Evolutionary conservation across 2,888 invertebrate genomes (phyloP).

Genomic region (Nudaria mundana): DNA sequence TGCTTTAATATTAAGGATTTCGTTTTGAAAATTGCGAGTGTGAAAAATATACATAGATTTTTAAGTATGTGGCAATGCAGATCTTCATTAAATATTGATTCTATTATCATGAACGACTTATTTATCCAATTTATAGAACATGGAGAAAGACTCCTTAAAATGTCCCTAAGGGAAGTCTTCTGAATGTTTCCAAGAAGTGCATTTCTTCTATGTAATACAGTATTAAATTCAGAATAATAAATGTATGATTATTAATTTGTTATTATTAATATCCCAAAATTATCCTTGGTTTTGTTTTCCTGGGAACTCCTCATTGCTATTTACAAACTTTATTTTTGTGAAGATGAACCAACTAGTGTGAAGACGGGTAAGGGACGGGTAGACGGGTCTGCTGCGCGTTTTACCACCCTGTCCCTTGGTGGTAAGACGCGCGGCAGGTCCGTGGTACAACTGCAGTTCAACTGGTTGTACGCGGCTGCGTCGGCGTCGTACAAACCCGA

Average conservation of each 20-base stretch:
- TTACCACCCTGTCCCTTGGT: too few relatives aligned
- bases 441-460: too few relatives aligned
- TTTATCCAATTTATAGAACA: slow-evolving; percentile 66
- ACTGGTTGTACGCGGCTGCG: too few relatives aligned
- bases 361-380: too few relatives aligned
- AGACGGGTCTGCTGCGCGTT: too few relatives aligned
- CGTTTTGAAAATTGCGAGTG: slow-evolving; percentile 67
- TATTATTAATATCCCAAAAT: slow-evolving; percentile 1
- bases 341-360: too few relatives aligned
- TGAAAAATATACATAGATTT: slow-evolving; percentile 81
- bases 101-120: slow-evolving; percentile 65
- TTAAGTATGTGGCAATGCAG: slow-evolving; percentile 82
- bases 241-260: slow-evolving; percentile 68
- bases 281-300: background rate
- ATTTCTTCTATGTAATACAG: slow-evolving; percentile 95
- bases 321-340: too few relatives aligned
- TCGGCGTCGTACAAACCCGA: too few relatives aligned
- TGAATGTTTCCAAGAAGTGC: slow-evolving; percentile 94
- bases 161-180: slow-evolving; percentile 87
- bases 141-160: slow-evolving; percentile 65
- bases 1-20: slow-evolving; percentile 70
- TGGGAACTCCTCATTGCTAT: background rate
- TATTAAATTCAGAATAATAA: slow-evolving; percentile 88
- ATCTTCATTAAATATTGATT: slow-evolving; percentile 76
- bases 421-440: too few relatives aligned